Conservation (phyloP, 2,113 vertebrate species). For the Petaurus breviceps region DNA sequence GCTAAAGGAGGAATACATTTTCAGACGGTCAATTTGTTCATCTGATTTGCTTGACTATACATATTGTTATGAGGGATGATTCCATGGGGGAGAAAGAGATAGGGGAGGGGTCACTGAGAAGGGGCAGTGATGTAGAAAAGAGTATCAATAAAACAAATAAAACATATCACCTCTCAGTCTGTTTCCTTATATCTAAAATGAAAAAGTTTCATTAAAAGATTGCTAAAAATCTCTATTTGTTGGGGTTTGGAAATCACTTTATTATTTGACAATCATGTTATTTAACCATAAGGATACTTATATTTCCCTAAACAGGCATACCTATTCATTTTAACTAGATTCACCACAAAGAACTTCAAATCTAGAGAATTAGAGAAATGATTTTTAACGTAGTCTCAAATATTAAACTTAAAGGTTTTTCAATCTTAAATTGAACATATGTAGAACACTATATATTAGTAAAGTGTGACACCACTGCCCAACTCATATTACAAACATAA, state of each 20-base stretch:
- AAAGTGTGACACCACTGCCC: not conserved
- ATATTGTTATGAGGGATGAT: not conserved
- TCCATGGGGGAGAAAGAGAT: not conserved
- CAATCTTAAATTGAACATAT: not conserved
- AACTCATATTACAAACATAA: not conserved
- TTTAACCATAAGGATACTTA: conserved; percentile 7
- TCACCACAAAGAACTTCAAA: not conserved
- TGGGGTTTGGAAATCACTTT: not conserved
- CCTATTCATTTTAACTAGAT: conserved; percentile 2
- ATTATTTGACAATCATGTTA: not conserved
- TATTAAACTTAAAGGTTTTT: conserved; percentile 6
- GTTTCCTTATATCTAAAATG: not conserved
- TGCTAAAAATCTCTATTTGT: not conserved
- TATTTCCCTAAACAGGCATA: not conserved
- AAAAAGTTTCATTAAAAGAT: not conserved
- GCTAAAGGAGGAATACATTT: not conserved
- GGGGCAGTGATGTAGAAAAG: not conserved
- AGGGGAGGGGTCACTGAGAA: not conserved
- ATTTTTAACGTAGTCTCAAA: not conserved
- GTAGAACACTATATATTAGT: not conserved
- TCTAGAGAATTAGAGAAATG: conserved; percentile 9
- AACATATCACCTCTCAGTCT: not conserved
- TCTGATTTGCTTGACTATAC: not conserved
- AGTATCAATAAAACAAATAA: not conserved
- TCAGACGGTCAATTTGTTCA: not conserved